Percentiles rank a stretch among this genome's conserved stretches.
These are phyloP conservation scores for Paguma larvata DNA, from an alignment of 2,797 vertebrate genomes.

Conservation along the genomic window DNA sequence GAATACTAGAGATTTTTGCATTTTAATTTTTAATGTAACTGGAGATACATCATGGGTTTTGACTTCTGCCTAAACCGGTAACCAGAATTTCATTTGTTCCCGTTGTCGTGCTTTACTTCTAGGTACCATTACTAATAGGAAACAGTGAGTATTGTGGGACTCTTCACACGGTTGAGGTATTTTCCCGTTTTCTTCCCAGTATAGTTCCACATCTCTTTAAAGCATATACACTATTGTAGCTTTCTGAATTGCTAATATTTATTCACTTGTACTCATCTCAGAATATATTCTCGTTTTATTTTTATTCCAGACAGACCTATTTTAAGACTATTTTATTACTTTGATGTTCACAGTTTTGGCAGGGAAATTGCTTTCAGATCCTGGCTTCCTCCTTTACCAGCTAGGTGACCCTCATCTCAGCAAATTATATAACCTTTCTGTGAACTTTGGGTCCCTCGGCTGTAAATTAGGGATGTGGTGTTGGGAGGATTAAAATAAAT, in stretches of 20 bases:
- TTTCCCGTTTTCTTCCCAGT: not conserved
- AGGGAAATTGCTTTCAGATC: slow-evolving; percentile 50
- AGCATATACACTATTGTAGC: not conserved
- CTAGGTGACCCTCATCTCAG: not conserved
- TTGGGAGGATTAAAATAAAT: slow-evolving; percentile 2
- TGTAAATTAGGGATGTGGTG: not conserved
- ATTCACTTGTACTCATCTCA: slow-evolving; percentile 36
- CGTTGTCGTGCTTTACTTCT: not conserved
- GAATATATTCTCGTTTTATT: slow-evolving; percentile 36
- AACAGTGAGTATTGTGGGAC: not conserved
- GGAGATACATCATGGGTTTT: not conserved
- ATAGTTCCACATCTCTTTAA: slow-evolving; percentile 3
- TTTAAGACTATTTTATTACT: slow-evolving; percentile 48
- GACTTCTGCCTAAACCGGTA: not conserved
- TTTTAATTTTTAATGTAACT: slow-evolving; percentile 8
- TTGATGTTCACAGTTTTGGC: slow-evolving; percentile 30
- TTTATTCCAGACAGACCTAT: slow-evolving; percentile 20
- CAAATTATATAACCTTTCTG: not conserved
- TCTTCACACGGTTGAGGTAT: not conserved
- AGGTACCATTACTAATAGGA: not conserved
- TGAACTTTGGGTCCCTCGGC: not conserved
- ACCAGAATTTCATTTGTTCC: not conserved
- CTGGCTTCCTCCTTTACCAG: not conserved
- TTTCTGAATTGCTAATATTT: slow-evolving; percentile 45
- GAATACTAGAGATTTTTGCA: not conserved